Base-by-base conservation (phyloP, 2,113 vertebrate species). In the Gila orcuttii region DNA sequence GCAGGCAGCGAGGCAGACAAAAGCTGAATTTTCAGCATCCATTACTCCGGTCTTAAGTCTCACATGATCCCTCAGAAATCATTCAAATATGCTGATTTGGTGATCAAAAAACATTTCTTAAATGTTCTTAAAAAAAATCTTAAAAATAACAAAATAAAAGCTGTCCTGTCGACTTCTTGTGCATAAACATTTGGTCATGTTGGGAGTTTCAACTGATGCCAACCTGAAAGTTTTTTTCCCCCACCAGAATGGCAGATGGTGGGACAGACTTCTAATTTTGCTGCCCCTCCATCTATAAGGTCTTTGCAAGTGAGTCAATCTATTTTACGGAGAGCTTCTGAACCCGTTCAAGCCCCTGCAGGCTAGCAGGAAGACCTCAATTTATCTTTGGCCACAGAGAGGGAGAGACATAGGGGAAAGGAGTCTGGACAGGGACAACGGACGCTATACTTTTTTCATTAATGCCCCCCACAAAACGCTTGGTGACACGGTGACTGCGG, bases 371-470 rank as follows among this genome's bases (percentile, higher is more conserved):
- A 11, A 77, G 42, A 31, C 25, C 33, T 23, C 21, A 4, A 28
- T 73, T 83, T 69, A 68, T 82, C 81, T 83, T 55, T 39, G 81
- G 31, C 82, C 68, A 59, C 47, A 83, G 21, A 71, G 81, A 13
- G 4, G 19, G 21, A 71, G 45, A 55, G 47, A 52, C 28, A 83
- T 19, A 71, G 3, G 3, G 11, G 2, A 8, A 39, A 60, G 8
- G 55, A 25, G 9, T 39, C 33, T 79, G 57, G 77, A 39, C 77
- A 33, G 50, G 25, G 50, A 52, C 25, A 36, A 78, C 50, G 17
- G 23, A 52, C 17, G 42, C 71, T 75, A 8, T 47, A 75, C 50
- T 4, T 33, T 78, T 79, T 62, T 57, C 77, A 60, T 39, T 79
- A 79, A 13, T n/a, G 1, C 10, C 23, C 17, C 19, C 9, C 23